Evolutionary conservation across 1,140 invertebrate species (phyloP).

Genomic region (Danaus melanippus): DNA sequence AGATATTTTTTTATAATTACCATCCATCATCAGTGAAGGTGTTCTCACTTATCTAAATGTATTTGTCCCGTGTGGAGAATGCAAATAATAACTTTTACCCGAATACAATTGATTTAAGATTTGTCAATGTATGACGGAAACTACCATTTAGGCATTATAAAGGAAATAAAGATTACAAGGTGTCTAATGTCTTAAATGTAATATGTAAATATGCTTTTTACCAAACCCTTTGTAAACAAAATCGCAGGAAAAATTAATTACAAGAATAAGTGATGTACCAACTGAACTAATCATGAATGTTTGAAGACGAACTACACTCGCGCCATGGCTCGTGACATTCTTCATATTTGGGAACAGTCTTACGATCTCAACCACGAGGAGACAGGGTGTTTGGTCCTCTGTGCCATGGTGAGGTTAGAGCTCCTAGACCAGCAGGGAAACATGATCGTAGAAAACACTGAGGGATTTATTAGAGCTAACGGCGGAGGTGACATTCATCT

Average conservation of each 20-base stretch:
- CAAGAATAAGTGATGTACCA: no score
- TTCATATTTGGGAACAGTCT: conserved; percentile 9
- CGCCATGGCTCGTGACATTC: not conserved
- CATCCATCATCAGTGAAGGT: not conserved
- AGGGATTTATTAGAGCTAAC: conserved; percentile 10
- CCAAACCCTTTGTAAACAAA: no score
- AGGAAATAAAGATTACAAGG: no score
- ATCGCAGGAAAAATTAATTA: no score
- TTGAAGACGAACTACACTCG: conserved; percentile 2
- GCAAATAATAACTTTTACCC: no score
- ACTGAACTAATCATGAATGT: no score
- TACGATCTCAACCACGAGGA: conserved; percentile 23
- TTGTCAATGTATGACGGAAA: no score
- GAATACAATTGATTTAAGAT: no score
- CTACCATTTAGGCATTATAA: no score
- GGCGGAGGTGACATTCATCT: conserved; percentile 5
- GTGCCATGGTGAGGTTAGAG: conserved; percentile 30
- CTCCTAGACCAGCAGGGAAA: conserved; percentile 27
- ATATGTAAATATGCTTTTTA: not conserved
- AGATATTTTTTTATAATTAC: not conserved
- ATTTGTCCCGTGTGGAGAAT: no score
- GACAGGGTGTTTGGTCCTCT: conserved; percentile 34
- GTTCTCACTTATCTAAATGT: no score
- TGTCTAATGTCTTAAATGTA: not conserved
- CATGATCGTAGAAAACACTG: conserved; percentile 12